phyloP scores from a whole-genome alignment of 2,888 invertebrate genomes.

The Apotomis capreana region DNA sequence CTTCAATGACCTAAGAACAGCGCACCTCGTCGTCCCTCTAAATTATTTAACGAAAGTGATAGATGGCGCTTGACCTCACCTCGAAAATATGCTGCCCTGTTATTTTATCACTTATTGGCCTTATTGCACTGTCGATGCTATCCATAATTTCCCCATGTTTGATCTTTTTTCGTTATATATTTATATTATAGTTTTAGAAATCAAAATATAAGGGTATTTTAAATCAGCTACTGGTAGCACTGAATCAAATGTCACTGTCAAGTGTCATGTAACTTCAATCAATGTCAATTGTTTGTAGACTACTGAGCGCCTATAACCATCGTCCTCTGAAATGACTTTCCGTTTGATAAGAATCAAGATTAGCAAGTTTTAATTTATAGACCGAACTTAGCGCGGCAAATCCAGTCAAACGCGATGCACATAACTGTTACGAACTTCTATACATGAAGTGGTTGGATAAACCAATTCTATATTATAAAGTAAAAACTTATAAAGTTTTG shows the following conservation, averaged over 20 bases:
- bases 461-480: not conserved
- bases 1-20: too few relatives aligned
- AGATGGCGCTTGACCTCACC: too few relatives aligned
- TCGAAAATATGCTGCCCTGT: too few relatives aligned
- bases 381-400: conserved; percentile 23
- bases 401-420: conserved; percentile 28
- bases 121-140: too few relatives aligned
- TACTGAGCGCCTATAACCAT: not conserved
- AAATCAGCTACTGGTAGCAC: conserved; percentile 15
- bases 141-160: too few relatives aligned
- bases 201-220: not conserved
- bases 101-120: too few relatives aligned
- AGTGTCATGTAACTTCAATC: not conserved
- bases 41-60: too few relatives aligned
- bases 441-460: conserved; percentile 2
- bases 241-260: conserved; percentile 12
- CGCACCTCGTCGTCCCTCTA: too few relatives aligned
- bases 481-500: not conserved
- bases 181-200: too few relatives aligned
- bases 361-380: conserved; percentile 37
- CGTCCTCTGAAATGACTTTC: not conserved
- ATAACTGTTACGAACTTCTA: conserved; percentile 7
- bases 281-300: conserved; percentile 10
- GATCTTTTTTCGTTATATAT: not conserved
- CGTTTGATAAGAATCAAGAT: conserved; percentile 35